Evolutionary conservation across 1,140 invertebrate species (phyloP), one percentile per base, ranked within the genome.

Genomic region (Leptestheria dahalacensis): DNA sequence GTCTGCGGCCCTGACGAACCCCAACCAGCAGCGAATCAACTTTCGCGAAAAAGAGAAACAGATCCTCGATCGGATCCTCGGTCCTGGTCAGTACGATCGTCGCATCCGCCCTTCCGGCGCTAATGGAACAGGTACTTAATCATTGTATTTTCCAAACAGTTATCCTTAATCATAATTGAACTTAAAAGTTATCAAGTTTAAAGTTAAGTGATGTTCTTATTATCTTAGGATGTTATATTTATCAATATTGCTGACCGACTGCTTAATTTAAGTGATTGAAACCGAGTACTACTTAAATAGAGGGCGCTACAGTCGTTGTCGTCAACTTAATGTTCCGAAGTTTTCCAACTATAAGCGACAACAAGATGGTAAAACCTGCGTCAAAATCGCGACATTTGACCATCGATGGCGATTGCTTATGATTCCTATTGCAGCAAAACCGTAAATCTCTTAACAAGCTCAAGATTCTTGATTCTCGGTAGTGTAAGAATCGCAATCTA

Each of bases 301-400:
- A 65, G 64, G 88, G 86, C 74, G 86, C 88, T 72, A 86, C 88
- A 71, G 82, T 90, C 79, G 87, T 91, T 76, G 84, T 82, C 78
- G 88, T 95, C 78, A 95, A 95, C 83, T 84, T 93, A 77, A 93
- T 91, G 82, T 87, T 95, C 72, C 81, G 91, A 79, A 91, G 86
- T 82, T 94, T 95, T 75, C 88, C 87, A 70, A 93, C 91, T 73
- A 94, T 95, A 79, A 92, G 91, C 83, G 91, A 95, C 83, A 92
- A 93, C 77, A 94, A 93, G 79, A 94, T 94, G 91, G 88, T 91
- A 88, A 90, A 24, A 15, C 41, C n/a, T n/a, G n/a, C n/a, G n/a
- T n/a, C n/a, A n/a, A n/a, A n/a, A n/a, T n/a, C n/a, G n/a, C n/a
- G n/a, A n/a, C n/a, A n/a, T n/a, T n/a, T n/a, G n/a, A n/a, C n/a